Percentiles rank a stretch among this genome's conserved stretches.
Conservation (phyloP, 1,140 invertebrate species). For the Orchesella cincta region DNA sequence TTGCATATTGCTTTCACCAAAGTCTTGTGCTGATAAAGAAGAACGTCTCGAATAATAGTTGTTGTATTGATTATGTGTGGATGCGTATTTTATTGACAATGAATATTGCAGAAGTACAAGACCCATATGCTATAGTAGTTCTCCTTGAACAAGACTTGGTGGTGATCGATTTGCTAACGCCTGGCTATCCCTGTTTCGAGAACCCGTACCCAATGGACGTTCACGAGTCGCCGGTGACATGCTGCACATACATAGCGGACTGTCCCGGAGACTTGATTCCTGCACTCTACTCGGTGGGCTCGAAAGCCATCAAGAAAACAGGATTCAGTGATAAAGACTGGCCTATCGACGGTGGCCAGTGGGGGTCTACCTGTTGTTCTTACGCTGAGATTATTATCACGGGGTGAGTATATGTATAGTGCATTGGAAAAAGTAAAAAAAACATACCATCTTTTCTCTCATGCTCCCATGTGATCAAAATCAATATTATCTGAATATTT, state of each 20-base stretch:
- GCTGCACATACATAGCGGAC: slow-evolving; percentile 93
- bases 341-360: slow-evolving; percentile 91
- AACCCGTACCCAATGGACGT: slow-evolving; percentile 99
- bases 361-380: slow-evolving; percentile 88
- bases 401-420: slow-evolving; percentile 69
- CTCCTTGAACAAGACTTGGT: slow-evolving; percentile 97
- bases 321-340: slow-evolving; percentile 92
- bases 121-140: slow-evolving; percentile 96
- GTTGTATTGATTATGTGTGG: no score
- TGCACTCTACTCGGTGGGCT: slow-evolving; percentile 86
- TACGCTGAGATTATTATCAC: slow-evolving; percentile 97
- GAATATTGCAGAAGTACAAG: slow-evolving; percentile 79
- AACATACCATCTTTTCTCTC: no score
- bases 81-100: no score
- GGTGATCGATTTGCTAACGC: slow-evolving; percentile 90
- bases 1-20: no score
- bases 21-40: no score
- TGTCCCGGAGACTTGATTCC: slow-evolving; percentile 96
- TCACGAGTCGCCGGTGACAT: slow-evolving; percentile 95
- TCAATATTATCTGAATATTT: no score
- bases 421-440: no score
- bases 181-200: slow-evolving; percentile 97
- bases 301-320: slow-evolving; percentile 67
- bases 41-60: no score
- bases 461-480: no score